These are phyloP conservation scores for Pseudolycoriella hygida DNA, from an alignment of 2,888 invertebrate genomes.

Conservation along the genomic window DNA sequence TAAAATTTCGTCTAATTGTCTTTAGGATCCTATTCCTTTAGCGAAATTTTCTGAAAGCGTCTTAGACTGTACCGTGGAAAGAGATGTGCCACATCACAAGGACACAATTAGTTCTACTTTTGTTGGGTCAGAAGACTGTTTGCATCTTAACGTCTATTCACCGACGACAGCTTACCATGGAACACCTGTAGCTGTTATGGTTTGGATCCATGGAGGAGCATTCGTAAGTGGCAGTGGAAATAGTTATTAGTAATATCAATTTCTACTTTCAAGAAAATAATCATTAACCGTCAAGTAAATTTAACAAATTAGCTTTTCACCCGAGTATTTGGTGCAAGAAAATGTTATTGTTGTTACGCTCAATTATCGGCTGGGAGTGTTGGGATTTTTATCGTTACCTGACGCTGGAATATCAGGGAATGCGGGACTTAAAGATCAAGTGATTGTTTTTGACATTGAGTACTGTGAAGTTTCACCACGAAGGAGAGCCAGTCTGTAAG, in stretches of 20 bases:
- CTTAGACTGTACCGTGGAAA: constrained; percentile 22
- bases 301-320: constrained; percentile 17
- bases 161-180: constrained; percentile 8
- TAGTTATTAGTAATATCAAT: constrained; percentile 17
- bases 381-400: constrained; percentile 24
- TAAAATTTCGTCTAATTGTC: too few species aligned
- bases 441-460: constrained; percentile 6
- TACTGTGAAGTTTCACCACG: neutral
- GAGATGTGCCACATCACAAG: constrained; percentile 20
- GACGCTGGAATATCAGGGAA: constrained; percentile 24
- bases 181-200: constrained; percentile 20
- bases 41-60: constrained; percentile 17
- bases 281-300: neutral
- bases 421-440: constrained; percentile 26
- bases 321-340: constrained; percentile 21
- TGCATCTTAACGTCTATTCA: constrained; percentile 23
- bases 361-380: constrained; percentile 24
- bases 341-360: constrained; percentile 24
- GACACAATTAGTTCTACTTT: constrained; percentile 16
- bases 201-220: constrained; percentile 27
- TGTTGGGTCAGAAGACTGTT: constrained; percentile 23
- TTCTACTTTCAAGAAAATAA: neutral
- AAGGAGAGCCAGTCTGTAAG: too few species aligned
- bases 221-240: constrained; percentile 22
- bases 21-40: constrained; percentile 12